These are phyloP conservation scores for Tauraco hartlaubi DNA, from an alignment of 2,797 vertebrate species.

Conservation along the genomic window DNA sequence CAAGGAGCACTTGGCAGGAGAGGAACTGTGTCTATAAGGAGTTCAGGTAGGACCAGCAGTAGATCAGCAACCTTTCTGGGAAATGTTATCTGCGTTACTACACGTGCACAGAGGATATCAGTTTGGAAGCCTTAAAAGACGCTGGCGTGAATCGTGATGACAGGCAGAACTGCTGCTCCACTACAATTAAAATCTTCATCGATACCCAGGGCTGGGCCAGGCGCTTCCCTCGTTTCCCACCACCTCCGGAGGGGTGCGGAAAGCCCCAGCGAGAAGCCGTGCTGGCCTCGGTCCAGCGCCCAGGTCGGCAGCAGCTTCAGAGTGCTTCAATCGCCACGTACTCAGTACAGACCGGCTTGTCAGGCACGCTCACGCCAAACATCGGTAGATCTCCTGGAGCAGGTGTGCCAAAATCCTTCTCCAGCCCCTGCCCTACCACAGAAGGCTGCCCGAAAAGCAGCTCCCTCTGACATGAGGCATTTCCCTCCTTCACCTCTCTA, in stretches of 20 bases:
- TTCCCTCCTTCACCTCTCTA: neutral
- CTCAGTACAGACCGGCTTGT: fast-evolving
- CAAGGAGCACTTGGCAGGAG: neutral
- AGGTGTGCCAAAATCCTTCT: fast-evolving
- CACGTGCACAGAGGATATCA: fast-evolving
- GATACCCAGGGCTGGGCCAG: neutral
- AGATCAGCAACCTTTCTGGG: neutral
- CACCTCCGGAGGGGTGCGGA: neutral
- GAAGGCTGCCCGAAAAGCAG: neutral
- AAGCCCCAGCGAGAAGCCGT: neutral
- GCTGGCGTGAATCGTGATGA: neutral
- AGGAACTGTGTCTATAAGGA: neutral
- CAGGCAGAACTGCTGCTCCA: fast-evolving
- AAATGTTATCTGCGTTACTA: neutral
- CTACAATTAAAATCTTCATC: neutral
- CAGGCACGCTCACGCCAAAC: fast-evolving
- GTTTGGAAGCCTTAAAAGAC: neutral
- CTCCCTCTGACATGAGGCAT: fast-evolving
- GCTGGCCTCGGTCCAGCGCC: neutral
- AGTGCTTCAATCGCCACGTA: fast-evolving
- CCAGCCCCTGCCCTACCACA: neutral
- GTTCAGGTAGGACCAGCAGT: neutral
- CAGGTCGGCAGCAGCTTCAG: fast-evolving
- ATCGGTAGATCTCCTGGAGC: fast-evolving
- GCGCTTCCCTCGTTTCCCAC: neutral